Conservation (phyloP, 2,888 invertebrate species). For the Nomada fabriciana region DNA sequence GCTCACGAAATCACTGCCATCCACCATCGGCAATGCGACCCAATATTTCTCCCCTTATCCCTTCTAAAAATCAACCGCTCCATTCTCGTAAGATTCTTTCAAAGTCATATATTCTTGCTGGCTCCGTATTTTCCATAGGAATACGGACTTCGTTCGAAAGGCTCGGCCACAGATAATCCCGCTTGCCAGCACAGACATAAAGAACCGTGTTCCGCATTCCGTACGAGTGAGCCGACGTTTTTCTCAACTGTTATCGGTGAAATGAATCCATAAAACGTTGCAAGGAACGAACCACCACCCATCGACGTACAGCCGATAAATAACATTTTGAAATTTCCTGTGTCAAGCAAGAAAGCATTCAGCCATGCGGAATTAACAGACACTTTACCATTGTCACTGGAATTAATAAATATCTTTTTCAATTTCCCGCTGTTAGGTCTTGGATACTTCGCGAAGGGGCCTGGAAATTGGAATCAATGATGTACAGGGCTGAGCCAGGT, state of each 20-base stretch:
- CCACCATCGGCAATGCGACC: background rate
- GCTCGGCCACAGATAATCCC: slow-evolving; percentile 18
- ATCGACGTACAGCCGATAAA: slow-evolving; percentile 21
- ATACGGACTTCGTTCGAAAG: background rate
- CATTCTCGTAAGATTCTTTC: background rate
- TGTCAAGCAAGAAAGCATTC: background rate
- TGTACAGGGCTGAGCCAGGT: background rate
- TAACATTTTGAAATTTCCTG: slow-evolving; percentile 27
- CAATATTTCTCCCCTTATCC: slow-evolving; percentile 1
- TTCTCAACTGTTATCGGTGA: slow-evolving; percentile 28
- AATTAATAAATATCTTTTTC: slow-evolving; percentile 42
- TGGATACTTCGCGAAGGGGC: slow-evolving; percentile 25
- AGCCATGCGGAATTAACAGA: slow-evolving; percentile 23
- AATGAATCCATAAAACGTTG: slow-evolving; percentile 13
- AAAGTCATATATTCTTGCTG: background rate
- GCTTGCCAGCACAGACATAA: slow-evolving; percentile 11
- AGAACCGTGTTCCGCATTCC: slow-evolving; percentile 16
- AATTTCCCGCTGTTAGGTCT: background rate
- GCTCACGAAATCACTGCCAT: background rate
- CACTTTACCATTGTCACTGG: background rate
- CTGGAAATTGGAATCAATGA: slow-evolving; percentile 59
- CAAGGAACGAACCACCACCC: slow-evolving; percentile 2
- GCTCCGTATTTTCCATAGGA: slow-evolving; percentile 16
- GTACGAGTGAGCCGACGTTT: slow-evolving; percentile 1
- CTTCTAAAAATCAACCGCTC: background rate